Evolutionary conservation across 2,888 invertebrate genomes (phyloP), one percentile per base, ranked within the genome.

Genomic region (Campoplex nolae): DNA sequence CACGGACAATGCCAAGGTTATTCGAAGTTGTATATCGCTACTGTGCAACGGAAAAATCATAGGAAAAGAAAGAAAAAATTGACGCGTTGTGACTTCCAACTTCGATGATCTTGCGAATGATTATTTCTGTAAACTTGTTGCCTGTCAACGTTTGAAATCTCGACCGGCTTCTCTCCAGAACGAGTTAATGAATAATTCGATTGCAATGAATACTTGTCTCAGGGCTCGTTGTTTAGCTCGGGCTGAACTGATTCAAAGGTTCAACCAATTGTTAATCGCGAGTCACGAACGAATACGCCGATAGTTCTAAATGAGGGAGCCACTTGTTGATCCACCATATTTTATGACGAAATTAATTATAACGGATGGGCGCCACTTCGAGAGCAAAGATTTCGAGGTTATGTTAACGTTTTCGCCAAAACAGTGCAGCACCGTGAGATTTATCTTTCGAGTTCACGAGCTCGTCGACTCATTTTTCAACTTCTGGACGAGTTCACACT

Each of bases 291-390:
- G n/a, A 9, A 62, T n/a, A 42, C 38, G 38, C 42, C 38, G 67
- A n/a, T 67, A 38, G 9, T 68, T 9, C 38, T 42, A 68, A 68
- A 68, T 42, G 42, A 42, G 42, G 42, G 68, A 68, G 68, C 68
- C 42, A 68, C 68, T 68, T 68, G 68, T 42, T 68, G 68, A 38
- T 68, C 38, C 68, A 42, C 68, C 42, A 68, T 68, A 68, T 68
- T 68, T 68, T 42, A 68, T 42, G 23, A 38, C 42, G 11, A 38
- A 23, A 68, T 23, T n/a, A 42, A 68, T 68, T 42, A 42, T 42
- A n/a, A 38, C n/a, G 4, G 28, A 28, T 23, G 1, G 62, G 3
- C 11, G 32, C n/a, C 11, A n/a, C n/a, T 8, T 42, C 68, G n/a
- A 9, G 23, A n/a, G 6, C 13, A 32, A 6, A 62, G 16, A 32